Conservation (phyloP, 2,113 vertebrate species). For the Murina feae region DNA sequence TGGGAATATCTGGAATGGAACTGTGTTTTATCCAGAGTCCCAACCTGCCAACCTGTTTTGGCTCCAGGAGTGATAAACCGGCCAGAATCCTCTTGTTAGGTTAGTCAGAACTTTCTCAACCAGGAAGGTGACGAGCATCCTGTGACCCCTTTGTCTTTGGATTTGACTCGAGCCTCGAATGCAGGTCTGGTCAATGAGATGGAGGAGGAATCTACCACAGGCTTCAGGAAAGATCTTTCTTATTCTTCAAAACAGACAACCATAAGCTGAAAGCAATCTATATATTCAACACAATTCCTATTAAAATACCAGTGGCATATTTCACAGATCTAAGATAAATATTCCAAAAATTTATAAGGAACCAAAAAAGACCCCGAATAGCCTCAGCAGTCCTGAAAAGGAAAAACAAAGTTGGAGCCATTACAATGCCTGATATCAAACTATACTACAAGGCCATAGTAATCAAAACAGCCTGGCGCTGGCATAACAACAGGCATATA, state of each 20-base stretch:
- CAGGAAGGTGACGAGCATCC: background rate
- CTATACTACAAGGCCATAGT: too few species aligned
- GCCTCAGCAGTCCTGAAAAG: too few species aligned
- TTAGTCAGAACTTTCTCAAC: background rate
- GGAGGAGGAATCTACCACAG: background rate
- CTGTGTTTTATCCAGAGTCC: fast-evolving
- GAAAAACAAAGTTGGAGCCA: too few species aligned
- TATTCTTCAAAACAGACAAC: background rate
- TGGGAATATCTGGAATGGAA: background rate
- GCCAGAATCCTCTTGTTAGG: background rate
- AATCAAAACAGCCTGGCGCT: too few species aligned
- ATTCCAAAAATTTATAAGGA: too few species aligned
- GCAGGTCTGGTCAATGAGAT: background rate
- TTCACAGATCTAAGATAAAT: too few species aligned
- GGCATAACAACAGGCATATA: too few species aligned
- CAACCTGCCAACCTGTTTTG: background rate
- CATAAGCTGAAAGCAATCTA: too few species aligned
- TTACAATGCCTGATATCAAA: too few species aligned
- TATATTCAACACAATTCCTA: too few species aligned
- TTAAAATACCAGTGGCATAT: too few species aligned
- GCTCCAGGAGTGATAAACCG: background rate
- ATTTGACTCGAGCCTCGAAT: background rate
- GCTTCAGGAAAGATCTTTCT: fast-evolving
- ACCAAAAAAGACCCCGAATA: too few species aligned
- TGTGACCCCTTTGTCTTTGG: fast-evolving